phyloP scores from a whole-genome alignment of 1,140 invertebrate genomes.

The Habropoda laboriosa region DNA sequence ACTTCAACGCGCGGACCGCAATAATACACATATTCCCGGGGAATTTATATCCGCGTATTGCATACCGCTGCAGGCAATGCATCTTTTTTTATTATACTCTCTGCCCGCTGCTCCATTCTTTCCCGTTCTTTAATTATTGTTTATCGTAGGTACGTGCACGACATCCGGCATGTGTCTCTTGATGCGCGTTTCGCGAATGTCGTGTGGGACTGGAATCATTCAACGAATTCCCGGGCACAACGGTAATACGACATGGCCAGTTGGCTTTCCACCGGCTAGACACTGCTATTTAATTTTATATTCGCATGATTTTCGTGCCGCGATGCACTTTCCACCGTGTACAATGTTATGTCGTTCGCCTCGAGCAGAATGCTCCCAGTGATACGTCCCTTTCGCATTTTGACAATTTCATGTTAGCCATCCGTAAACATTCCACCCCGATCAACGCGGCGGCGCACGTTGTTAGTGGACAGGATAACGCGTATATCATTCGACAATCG shows the following conservation, averaged over 20 bases:
- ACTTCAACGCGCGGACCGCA: constrained; percentile 44
- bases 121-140: constrained; percentile 57
- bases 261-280: background rate
- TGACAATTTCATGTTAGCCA: background rate
- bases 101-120: background rate
- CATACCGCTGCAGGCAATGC: background rate
- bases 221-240: background rate
- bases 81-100: constrained; percentile 32
- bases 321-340: background rate
- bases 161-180: background rate
- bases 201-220: too few species aligned
- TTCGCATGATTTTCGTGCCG: background rate
- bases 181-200: background rate
- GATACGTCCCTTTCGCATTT: background rate
- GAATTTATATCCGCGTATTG: constrained; percentile 55
- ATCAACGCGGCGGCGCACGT: too few species aligned
- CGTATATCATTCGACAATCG: background rate
- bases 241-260: background rate
- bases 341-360: too few species aligned
- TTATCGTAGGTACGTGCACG: constrained; percentile 48
- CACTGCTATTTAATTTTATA: constrained; percentile 13
- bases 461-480: too few species aligned
- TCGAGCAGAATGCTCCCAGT: too few species aligned
- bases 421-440: background rate
- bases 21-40: constrained; percentile 61